Evolutionary conservation across 2,113 vertebrate species (phyloP), one percentile per base, ranked within the genome.

Genomic region (Herpailurus yagouaroundi): DNA sequence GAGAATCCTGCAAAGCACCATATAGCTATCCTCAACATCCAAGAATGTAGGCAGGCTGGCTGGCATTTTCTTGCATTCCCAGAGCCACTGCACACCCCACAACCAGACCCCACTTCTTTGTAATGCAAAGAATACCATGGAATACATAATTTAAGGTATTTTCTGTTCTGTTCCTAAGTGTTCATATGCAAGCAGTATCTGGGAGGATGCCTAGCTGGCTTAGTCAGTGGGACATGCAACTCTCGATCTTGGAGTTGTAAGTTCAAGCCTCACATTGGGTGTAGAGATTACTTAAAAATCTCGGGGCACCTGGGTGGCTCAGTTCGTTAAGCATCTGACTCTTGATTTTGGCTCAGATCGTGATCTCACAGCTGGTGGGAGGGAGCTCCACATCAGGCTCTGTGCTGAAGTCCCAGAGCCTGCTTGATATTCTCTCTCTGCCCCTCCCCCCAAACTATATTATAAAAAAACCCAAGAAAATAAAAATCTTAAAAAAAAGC

Each of bases 41-140:
- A 96, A 94, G 81, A 96, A 94, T 81, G 86, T 85, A 76, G 27
- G 81, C 83, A 76, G 27, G 81, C 83, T 87, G 91, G 33, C 87
- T 94, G 93, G 87, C 57, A 86, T 97, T 92, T 97, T 83, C 80
- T 90, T 95, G 63, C 31, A 92, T 85, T 97, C 64, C 81, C 88
- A 29, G 71, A 92, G 88, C 45, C 79, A 97, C 60, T 83, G 63
- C 82, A 85, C 48, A 13, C 41, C 81, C 96, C 83, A 97, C 97
- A 88, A 85, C 33, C 84, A 71, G 45, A 94, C 87, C 52, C 52
- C 55, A 94, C 36, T 85, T 90, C 50, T 90, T 66, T 83, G n/a
- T 80, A 86, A 86, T 63, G 87, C 33, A 95, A 79, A 89, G 76
- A 95, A 89, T 48, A 81, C 45, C 41, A n/a, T 3, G 60, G 48